Evolutionary conservation across 1,140 invertebrate species (phyloP), one percentile per base, ranked within the genome.

Genomic region (Zophobas morio): DNA sequence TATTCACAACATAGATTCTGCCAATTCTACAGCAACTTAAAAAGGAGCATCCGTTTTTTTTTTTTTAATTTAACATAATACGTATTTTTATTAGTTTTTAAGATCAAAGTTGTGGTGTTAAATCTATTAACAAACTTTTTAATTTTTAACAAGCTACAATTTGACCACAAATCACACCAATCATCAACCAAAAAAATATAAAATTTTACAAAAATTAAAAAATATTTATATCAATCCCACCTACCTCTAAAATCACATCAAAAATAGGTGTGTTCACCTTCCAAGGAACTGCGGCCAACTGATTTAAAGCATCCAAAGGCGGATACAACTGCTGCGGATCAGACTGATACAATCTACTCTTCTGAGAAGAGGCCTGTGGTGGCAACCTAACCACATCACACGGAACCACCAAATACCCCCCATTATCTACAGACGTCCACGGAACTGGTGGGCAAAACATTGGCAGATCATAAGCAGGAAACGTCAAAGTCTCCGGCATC

Each of bases 211-310:
- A 20, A 20, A 20, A 20, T 20, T 20, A 20, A 20, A 20, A 20
- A 20, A 20, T 20, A 20, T 6, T 6, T 46, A 53, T 53, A 2
- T 53, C 20, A 53, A 2, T 32, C 5, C 20, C 49, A 6, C 49
- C 20, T 76, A 91, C 87, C 79, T 90, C 80, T 33, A 91, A 84
- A 78, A 90, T 87, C 3, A 92, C 77, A 79, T 93, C 90, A 0
- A 92, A 83, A 78, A 97, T 90, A 0, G 87, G 85, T 80, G 91
- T 89, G 86, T 99, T 99, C 4, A 99, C 92, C 77, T 88, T 93
- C 98, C 98, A 99, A 0, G 98, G 96, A 74, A 97, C 92, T 36
- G 94, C 90, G 20, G 93, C 92, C 0, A 99, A 88, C 84, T 96
- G 94, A 89, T 99, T 99, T 0, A 99, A 88, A 20, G 94, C 93